Conservation (phyloP, 2,888 invertebrate genomes). For the Eilema sororculum region DNA sequence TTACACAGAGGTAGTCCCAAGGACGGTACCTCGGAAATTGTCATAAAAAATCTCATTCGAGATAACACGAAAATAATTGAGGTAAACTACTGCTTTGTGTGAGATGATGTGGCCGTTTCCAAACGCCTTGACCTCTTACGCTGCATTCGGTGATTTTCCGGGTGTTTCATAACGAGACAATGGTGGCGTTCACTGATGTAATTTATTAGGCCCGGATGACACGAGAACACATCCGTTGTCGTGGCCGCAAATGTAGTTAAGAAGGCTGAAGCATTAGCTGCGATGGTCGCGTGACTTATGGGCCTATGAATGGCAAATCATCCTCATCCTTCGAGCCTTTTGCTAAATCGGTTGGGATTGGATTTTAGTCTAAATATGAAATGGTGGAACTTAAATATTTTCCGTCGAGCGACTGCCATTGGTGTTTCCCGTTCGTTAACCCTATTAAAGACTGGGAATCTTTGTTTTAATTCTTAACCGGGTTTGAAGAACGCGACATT, state of each 20-base stretch:
- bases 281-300: background rate
- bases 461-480: too few relatives aligned
- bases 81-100: slow-evolving; percentile 32
- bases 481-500: too few relatives aligned
- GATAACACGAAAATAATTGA: slow-evolving; percentile 48
- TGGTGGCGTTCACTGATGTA: slow-evolving; percentile 19
- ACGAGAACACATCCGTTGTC: background rate
- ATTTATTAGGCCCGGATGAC: slow-evolving; percentile 16
- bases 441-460: too few relatives aligned
- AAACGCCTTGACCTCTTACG: slow-evolving; percentile 40
- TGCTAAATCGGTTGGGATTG: too few relatives aligned
- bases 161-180: slow-evolving; percentile 37
- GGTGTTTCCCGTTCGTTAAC: too few relatives aligned
- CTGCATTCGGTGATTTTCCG: slow-evolving; percentile 36
- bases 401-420: too few relatives aligned
- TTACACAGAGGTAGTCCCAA: background rate
- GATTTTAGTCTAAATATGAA: too few relatives aligned
- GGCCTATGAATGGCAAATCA: too few relatives aligned
- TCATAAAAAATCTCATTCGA: slow-evolving; percentile 8
- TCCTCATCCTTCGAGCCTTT: too few relatives aligned
- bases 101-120: slow-evolving; percentile 37
- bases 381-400: too few relatives aligned
- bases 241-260: background rate
- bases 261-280: background rate
- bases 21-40: slow-evolving; percentile 1